Percentiles rank a stretch among this genome's conserved stretches.
These are phyloP conservation scores for Spilosoma lubricipeda DNA, from an alignment of 2,888 invertebrate species.

Conservation along the genomic window DNA sequence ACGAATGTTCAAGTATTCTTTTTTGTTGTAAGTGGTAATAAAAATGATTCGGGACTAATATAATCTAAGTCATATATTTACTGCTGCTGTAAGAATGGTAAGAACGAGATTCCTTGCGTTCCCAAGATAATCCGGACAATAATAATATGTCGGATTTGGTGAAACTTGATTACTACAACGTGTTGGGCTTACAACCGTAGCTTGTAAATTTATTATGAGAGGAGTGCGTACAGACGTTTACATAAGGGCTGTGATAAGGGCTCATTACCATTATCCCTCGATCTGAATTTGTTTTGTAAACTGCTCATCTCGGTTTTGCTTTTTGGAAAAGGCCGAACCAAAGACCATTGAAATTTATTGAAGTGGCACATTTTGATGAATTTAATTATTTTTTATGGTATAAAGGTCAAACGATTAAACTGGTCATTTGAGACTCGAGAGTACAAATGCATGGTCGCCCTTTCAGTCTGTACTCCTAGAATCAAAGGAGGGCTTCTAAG, in stretches of 20 bases:
- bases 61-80: conserved; percentile 36
- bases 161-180: conserved; percentile 43
- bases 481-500: no score
- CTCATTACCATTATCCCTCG: conserved; percentile 20
- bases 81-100: conserved; percentile 17
- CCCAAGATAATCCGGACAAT: conserved; percentile 42
- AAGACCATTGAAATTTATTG: neutral
- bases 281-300: conserved; percentile 7
- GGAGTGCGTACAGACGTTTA: conserved; percentile 35
- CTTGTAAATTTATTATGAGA: conserved; percentile 45
- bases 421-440: neutral
- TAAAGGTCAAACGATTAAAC: neutral
- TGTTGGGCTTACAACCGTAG: conserved; percentile 25
- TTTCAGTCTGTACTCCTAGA: no score
- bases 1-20: neutral
- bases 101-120: conserved; percentile 37
- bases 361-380: neutral
- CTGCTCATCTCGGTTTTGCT: neutral
- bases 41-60: conserved; percentile 32
- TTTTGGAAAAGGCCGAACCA: neutral
- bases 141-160: conserved; percentile 43
- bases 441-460: no score
- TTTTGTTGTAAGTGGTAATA: conserved; percentile 26
- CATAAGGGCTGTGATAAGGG: conserved; percentile 15
- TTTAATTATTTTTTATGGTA: neutral